A percentile compares a stretch with the other conserved stretches of the same genome.
These are phyloP conservation scores for Ericerus pela DNA, from an alignment of 1,140 invertebrate genomes.

Conservation along the genomic window DNA sequence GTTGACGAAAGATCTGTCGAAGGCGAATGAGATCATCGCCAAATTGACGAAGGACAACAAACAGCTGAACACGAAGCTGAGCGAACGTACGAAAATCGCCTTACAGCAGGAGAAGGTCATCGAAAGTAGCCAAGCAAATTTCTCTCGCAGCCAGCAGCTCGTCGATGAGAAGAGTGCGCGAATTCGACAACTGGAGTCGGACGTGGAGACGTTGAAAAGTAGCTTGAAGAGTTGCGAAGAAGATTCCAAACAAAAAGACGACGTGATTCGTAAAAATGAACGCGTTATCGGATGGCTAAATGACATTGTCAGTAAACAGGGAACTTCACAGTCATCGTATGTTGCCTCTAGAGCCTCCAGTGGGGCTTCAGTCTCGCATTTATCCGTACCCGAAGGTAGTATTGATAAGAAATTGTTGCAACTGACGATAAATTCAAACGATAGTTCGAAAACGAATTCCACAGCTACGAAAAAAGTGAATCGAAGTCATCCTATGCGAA, in stretches of 20 bases:
- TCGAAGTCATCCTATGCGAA: too few relatives aligned
- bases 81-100: not conserved
- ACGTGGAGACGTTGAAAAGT: not conserved
- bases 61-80: not conserved
- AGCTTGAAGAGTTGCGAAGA: not conserved
- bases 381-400: too few relatives aligned
- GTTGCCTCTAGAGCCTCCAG: too few relatives aligned
- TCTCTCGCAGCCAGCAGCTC: not conserved
- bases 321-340: too few relatives aligned
- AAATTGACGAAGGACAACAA: not conserved
- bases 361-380: too few relatives aligned
- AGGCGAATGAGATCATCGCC: constrained; percentile 1
- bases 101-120: not conserved
- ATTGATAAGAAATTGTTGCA: too few relatives aligned
- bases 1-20: not conserved
- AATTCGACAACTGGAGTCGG: not conserved
- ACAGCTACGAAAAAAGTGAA: too few relatives aligned
- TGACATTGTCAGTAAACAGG: not conserved
- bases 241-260: not conserved
- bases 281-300: constrained; percentile 1
- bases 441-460: too few relatives aligned
- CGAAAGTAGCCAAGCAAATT: not conserved
- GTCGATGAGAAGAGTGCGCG: not conserved
- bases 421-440: too few relatives aligned
- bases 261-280: not conserved